Base-by-base conservation (phyloP, 2,888 invertebrate genomes). In the Scrobipalpa costella region DNA sequence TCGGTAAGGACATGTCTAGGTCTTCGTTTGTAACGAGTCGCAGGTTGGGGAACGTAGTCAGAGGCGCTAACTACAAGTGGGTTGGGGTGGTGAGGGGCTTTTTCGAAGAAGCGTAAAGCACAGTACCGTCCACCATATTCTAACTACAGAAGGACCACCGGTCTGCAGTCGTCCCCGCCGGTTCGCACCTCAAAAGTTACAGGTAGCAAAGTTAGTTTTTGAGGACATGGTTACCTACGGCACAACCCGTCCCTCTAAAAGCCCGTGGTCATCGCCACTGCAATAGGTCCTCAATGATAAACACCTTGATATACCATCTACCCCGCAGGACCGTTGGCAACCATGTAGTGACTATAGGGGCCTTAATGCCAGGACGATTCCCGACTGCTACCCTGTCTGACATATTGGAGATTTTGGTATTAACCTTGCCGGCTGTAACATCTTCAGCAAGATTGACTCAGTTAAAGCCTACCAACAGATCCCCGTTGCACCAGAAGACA, bases 391-490 rank as follows among this genome's bases (percentile, higher is more conserved):
- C 63, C 78, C 80, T 0, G 65, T 79, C 6, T 68, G 75, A 1
- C 73, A 81, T 61, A 73, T 85, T 7, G 69, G 75, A 19, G 78
- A 80, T 65, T 76, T 80, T 55, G n/a, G 73, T 0, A 68, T 71
- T 15, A 63, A 64, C 7, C 67, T 83, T 0, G 40, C 62, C 7
- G 76, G 73, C 1, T 71, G 68, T 17, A 67, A 49, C n/a, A 61
- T 74, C n/a, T 80, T 78, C 64, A 73, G 73, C 1, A 76, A 65
- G 8, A 66, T 84, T 0, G 80, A 83, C 67, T 68, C 85, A 11
- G 70, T 71, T 0, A 70, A 71, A 62, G 81, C 80, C 0, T 88
- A 77, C 64, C 71, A 81, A 36, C 81, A 85, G 52, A 82, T 89
- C 11, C 80, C 80, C 0, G 71, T 83, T 1, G 49, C 63, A 1